phyloP scores from a whole-genome alignment of 2,797 vertebrate species.

The Pyrocephalus nanus region DNA sequence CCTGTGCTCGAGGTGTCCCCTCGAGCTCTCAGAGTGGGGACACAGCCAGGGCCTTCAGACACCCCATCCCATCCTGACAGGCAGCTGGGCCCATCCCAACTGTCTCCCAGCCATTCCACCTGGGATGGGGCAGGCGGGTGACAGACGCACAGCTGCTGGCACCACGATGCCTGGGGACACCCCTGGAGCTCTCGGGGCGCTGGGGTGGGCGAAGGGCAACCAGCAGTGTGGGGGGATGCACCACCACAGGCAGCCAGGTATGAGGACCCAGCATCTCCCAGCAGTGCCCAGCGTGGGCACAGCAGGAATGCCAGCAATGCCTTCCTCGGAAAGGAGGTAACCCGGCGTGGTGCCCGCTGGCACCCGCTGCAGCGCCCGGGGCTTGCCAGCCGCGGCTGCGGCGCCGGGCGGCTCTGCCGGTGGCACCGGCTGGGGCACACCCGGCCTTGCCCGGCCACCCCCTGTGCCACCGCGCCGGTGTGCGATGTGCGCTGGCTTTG shows the following conservation, averaged over 20 bases:
- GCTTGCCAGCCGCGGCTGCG: accelerated
- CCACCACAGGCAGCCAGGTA: not conserved
- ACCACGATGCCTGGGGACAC: accelerated
- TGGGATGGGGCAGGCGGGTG: accelerated
- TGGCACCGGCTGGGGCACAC: not conserved
- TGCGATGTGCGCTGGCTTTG: accelerated
- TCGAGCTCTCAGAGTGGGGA: accelerated
- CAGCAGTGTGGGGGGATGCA: not conserved
- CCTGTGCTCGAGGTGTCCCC: accelerated
- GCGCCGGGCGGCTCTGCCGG: not conserved
- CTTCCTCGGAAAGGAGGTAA: not conserved
- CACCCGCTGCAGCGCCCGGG: accelerated
- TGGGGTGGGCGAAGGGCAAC: accelerated
- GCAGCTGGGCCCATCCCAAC: not conserved
- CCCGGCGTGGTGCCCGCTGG: not conserved
- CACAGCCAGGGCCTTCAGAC: not conserved
- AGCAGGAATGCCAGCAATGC: not conserved
- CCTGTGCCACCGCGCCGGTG: accelerated
- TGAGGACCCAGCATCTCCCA: accelerated
- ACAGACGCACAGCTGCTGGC: too few species aligned
- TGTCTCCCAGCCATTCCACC: accelerated
- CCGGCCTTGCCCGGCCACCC: not conserved
- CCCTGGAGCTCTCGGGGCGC: accelerated
- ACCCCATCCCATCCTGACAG: accelerated
- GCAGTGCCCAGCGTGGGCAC: accelerated